A percentile compares a stretch with the other conserved stretches of the same genome.
phyloP scores from a whole-genome alignment of 2,888 invertebrate genomes.

The Tetrapedia diversipes region DNA sequence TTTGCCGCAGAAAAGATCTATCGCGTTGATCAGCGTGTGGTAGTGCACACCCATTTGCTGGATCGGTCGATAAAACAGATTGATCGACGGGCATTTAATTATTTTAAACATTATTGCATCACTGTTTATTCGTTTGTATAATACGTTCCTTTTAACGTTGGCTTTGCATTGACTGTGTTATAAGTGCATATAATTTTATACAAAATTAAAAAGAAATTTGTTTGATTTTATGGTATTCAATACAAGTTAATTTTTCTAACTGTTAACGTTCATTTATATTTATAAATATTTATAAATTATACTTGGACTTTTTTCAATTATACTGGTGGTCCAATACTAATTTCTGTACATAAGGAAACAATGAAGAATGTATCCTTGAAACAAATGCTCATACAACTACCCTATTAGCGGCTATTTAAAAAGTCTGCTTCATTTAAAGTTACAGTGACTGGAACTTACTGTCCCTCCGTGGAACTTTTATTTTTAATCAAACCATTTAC shows the following conservation, averaged over 20 bases:
- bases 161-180: conserved; percentile 33
- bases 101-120: not conserved
- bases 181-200: not conserved
- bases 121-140: not conserved
- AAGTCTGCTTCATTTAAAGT: not conserved
- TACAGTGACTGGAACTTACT: not conserved
- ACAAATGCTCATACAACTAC: not conserved
- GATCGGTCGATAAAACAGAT: conserved; percentile 6
- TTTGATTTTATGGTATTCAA: too few species aligned
- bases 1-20: conserved; percentile 68
- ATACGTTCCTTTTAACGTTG: not conserved
- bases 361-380: not conserved
- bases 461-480: not conserved
- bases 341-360: not conserved
- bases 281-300: too few species aligned
- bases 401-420: not conserved
- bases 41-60: not conserved
- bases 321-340: too few species aligned
- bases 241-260: too few species aligned
- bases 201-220: too few species aligned
- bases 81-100: conserved; percentile 7
- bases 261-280: too few species aligned
- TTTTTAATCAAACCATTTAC: not conserved
- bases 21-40: conserved; percentile 16
- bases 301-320: too few species aligned